phyloP scores from a whole-genome alignment of 2,113 vertebrate genomes.

The Rhagologus leucostigma region DNA sequence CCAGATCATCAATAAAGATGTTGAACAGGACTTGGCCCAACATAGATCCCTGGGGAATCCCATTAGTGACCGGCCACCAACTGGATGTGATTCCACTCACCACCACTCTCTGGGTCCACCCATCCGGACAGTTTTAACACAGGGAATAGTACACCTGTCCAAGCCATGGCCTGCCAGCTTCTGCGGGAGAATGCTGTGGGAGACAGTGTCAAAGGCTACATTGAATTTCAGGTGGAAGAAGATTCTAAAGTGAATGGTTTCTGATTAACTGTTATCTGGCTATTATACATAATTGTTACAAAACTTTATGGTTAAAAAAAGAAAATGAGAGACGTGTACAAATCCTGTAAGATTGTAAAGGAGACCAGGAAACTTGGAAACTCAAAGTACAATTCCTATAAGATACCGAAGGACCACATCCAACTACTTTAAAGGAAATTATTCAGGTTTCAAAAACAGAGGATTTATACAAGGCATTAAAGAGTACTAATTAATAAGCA shows the following conservation, averaged over 20 bases:
- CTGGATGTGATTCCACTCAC: background rate
- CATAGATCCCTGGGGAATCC: background rate
- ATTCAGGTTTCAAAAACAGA: background rate
- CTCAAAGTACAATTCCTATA: background rate
- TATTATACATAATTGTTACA: background rate
- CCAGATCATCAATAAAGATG: background rate
- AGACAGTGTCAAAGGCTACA: background rate
- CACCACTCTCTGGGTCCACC: background rate
- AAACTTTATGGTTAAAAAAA: background rate
- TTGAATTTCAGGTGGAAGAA: background rate
- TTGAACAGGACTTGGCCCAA: background rate
- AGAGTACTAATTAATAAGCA: background rate
- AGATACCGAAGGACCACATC: background rate
- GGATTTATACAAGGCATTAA: background rate
- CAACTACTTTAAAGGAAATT: background rate
- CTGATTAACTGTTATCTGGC: background rate
- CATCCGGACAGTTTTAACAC: background rate
- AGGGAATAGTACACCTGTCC: background rate
- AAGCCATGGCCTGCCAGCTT: background rate
- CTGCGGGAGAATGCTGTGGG: background rate
- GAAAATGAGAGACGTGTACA: background rate
- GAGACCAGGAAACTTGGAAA: background rate
- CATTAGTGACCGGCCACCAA: accelerated
- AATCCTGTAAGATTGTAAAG: background rate
- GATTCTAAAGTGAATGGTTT: background rate